These are phyloP conservation scores for Pemphredon lugubris DNA, from an alignment of 2,888 invertebrate species.

Conservation along the genomic window DNA sequence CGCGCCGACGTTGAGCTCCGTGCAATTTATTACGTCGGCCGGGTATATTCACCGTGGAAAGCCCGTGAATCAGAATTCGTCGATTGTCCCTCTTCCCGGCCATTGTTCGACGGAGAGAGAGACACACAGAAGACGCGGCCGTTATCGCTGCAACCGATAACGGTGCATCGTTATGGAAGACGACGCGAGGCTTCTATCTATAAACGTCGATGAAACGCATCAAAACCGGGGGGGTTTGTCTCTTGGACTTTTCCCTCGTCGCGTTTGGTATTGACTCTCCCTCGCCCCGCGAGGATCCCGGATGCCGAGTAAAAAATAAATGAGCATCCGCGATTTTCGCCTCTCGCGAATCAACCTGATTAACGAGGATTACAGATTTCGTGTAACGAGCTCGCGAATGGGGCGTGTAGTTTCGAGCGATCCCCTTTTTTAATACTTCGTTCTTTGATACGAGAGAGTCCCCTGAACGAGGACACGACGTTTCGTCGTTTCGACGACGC, in stretches of 20 bases:
- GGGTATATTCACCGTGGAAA: constrained; percentile 1
- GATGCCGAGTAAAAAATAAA: too few species aligned
- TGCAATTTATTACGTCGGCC: constrained; percentile 31
- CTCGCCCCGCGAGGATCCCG: too few species aligned
- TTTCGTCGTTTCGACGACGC: too few species aligned
- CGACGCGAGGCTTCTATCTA: constrained; percentile 2
- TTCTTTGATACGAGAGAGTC: too few species aligned
- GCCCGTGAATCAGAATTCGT: constrained; percentile 39
- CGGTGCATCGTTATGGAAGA: constrained; percentile 45
- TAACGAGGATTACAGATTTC: too few species aligned
- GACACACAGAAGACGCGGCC: constrained; percentile 25
- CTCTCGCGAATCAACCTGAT: too few species aligned
- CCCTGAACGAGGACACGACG: too few species aligned
- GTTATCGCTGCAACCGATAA: constrained; percentile 44
- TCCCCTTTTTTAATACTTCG: too few species aligned
- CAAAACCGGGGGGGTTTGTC: constrained; percentile 11
- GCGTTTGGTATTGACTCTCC: too few species aligned
- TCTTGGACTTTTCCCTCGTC: neutral
- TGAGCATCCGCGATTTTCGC: too few species aligned
- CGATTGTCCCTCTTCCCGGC: constrained; percentile 20
- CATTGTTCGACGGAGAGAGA: constrained; percentile 46
- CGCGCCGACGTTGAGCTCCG: constrained; percentile 29
- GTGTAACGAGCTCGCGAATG: too few species aligned
- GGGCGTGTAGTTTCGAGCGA: too few species aligned
- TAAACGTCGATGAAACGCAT: constrained; percentile 15